Conservation (phyloP, 2,888 invertebrate species). For the Diachrysia chrysitis region DNA sequence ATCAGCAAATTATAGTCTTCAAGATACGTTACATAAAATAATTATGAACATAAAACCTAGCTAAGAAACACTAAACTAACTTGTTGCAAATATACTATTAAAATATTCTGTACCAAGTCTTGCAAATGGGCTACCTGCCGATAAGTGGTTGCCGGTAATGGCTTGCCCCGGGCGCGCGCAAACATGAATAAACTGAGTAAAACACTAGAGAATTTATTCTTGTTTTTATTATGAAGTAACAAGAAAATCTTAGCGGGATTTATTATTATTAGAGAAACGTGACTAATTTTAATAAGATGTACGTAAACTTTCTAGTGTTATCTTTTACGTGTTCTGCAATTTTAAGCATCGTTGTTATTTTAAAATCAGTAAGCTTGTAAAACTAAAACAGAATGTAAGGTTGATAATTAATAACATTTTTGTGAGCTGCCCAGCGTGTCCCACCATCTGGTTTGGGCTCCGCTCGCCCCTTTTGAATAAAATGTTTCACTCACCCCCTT, state of each 20-base stretch:
- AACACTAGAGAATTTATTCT: constrained; percentile 28
- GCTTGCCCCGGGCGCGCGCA: constrained; percentile 21
- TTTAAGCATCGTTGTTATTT: no score
- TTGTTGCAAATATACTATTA: constrained; percentile 51
- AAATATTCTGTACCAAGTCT: constrained; percentile 52
- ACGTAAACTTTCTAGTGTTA: not conserved
- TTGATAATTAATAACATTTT: no score
- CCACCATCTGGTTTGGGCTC: no score
- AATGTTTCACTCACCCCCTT: no score
- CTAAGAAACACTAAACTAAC: constrained; percentile 14
- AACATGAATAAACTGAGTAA: constrained; percentile 41
- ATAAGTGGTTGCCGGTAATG: constrained; percentile 53
- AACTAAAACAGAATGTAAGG: no score
- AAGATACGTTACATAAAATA: constrained; percentile 3
- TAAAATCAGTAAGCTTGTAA: no score
- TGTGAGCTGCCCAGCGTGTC: no score
- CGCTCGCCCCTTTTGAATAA: no score
- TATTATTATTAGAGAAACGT: constrained; percentile 24
- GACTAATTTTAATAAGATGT: not conserved
- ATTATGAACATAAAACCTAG: constrained; percentile 9
- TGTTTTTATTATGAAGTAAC: constrained; percentile 24
- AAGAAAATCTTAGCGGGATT: constrained; percentile 22
- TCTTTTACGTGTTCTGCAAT: not conserved
- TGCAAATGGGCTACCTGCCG: constrained; percentile 43
- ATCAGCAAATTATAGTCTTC: not conserved